Conservation (phyloP, 2,113 vertebrate species). For the Ophiodon elongatus region DNA sequence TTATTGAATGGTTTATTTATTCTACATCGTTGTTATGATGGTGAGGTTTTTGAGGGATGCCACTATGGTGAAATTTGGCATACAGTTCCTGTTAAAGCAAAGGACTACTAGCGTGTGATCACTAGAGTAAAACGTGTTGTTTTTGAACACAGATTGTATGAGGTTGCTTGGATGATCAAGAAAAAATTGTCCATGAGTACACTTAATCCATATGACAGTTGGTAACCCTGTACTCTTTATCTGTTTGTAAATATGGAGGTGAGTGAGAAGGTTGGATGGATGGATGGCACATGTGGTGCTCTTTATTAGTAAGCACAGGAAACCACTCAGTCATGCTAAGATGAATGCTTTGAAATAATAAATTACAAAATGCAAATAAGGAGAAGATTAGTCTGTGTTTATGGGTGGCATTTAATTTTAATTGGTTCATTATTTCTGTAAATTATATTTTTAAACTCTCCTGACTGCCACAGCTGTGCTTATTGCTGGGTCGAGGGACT, state of each 20-base stretch:
- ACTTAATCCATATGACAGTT: background rate
- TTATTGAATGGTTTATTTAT: conserved; percentile 11
- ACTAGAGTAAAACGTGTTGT: background rate
- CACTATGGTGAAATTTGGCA: background rate
- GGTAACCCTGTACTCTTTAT: background rate
- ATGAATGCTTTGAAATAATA: conserved; percentile 73
- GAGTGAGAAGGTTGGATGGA: background rate
- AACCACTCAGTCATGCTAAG: conserved; percentile 54
- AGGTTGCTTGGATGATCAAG: background rate
- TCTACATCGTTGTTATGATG: background rate
- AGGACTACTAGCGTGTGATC: too few species aligned
- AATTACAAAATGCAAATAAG: conserved; percentile 79
- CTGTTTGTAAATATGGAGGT: background rate
- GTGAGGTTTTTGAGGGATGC: background rate
- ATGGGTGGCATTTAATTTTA: conserved; percentile 83
- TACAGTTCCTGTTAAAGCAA: background rate
- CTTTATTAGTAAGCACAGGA: conserved; percentile 51
- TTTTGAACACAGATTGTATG: background rate
- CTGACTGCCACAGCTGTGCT: conserved; percentile 82
- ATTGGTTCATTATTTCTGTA: conserved; percentile 83
- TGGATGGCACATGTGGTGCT: background rate
- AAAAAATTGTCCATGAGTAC: background rate
- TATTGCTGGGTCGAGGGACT: conserved; percentile 53
- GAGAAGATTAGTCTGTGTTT: conserved; percentile 78
- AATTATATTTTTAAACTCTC: conserved; percentile 81